These are phyloP conservation scores for Trichopria drosophilae DNA, from an alignment of 2,888 invertebrate genomes.

Conservation along the genomic window DNA sequence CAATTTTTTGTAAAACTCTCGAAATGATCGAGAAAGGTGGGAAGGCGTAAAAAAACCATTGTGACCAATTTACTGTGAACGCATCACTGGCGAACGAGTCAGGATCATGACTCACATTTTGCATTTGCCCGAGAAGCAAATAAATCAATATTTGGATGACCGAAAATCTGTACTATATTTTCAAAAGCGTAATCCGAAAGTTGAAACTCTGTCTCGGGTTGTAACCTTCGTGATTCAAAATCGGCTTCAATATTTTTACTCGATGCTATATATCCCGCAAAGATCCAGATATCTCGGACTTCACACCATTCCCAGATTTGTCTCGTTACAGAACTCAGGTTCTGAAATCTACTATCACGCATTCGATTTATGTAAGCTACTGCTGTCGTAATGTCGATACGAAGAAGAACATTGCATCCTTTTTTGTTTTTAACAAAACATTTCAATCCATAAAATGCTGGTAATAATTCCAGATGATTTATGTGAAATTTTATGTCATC, in stretches of 20 bases:
- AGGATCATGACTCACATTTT: constrained; percentile 23
- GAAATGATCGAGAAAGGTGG: constrained; percentile 20
- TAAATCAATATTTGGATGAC: constrained; percentile 23
- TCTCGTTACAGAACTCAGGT: constrained; percentile 27
- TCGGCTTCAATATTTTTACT: constrained; percentile 37
- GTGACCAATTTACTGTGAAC: constrained; percentile 25
- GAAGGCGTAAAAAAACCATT: constrained; percentile 23
- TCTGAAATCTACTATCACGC: constrained; percentile 30
- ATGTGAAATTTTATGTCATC: neutral
- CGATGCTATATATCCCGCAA: constrained; percentile 35
- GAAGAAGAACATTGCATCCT: constrained; percentile 11
- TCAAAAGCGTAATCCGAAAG: constrained; percentile 18
- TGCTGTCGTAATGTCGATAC: constrained; percentile 37
- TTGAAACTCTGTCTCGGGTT: constrained; percentile 34
- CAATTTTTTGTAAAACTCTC: constrained; percentile 20
- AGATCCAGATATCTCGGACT: constrained; percentile 28
- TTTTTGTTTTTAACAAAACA: neutral
- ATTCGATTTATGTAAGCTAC: constrained; percentile 36
- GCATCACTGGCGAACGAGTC: constrained; percentile 23
- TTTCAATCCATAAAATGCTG: constrained; percentile 23
- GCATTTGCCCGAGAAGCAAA: constrained; percentile 30
- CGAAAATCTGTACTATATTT: constrained; percentile 16
- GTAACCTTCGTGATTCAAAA: constrained; percentile 33
- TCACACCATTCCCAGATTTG: constrained; percentile 38
- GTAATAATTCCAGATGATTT: neutral